Conservation (phyloP, 2,888 invertebrate genomes). For the Oithona nana region DNA sequence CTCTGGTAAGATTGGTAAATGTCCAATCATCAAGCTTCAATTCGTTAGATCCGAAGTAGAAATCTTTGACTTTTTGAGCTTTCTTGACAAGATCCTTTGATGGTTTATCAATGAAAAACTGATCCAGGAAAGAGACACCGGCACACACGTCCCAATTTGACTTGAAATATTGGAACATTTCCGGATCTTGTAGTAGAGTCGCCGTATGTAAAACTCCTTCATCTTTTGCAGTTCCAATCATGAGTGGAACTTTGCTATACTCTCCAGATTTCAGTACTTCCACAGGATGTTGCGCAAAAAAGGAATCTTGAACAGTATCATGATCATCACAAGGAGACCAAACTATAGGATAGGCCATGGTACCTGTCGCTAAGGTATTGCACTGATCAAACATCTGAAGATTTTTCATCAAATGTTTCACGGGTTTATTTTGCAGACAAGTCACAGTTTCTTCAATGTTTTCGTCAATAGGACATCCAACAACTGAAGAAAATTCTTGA, state of each 20-base stretch:
- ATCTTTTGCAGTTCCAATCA: background rate
- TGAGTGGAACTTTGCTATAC: background rate
- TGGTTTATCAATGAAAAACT: background rate
- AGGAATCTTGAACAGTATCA: background rate
- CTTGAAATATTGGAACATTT: background rate
- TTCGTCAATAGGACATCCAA: background rate
- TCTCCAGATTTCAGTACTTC: background rate
- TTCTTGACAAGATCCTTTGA: background rate
- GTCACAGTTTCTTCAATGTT: background rate
- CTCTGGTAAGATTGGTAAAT: background rate
- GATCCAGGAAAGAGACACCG: background rate
- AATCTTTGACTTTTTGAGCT: background rate
- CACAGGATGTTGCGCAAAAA: background rate
- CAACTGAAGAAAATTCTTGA: background rate
- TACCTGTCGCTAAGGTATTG: background rate
- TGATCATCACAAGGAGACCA: background rate
- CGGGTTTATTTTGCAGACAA: background rate
- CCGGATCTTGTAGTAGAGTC: background rate
- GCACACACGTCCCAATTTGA: background rate
- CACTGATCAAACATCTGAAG: background rate
- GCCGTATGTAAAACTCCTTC: background rate
- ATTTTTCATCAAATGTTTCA: background rate
- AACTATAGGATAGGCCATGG: background rate
- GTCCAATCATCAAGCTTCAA: background rate
- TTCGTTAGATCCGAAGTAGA: background rate